Percentiles rank a stretch among this genome's conserved stretches.
phyloP scores from a whole-genome alignment of 2,888 invertebrate genomes.

The Chelonus formosanus region DNA sequence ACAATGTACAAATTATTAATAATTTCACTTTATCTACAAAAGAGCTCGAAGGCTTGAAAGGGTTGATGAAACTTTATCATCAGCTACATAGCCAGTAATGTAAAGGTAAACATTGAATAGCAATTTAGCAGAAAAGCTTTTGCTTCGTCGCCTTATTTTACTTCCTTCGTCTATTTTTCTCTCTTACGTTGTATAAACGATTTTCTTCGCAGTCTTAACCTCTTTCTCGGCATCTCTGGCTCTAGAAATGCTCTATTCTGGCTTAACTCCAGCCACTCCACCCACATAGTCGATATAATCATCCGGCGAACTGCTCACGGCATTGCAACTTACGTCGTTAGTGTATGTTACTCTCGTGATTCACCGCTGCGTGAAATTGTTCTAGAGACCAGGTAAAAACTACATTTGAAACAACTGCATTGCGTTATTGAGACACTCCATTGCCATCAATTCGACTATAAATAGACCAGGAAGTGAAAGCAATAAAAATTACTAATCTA shows the following conservation, averaged over 20 bases:
- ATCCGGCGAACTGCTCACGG: conserved; percentile 41
- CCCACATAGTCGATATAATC: conserved; percentile 61
- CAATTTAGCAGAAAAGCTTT: conserved; percentile 22
- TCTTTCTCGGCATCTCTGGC: conserved; percentile 22
- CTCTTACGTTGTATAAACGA: too few species aligned
- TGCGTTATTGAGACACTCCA: too few species aligned
- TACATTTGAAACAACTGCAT: conserved; percentile 4
- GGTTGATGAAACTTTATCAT: too few species aligned
- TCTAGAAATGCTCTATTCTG: conserved; percentile 42
- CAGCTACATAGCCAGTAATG: too few species aligned
- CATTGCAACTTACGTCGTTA: conserved; percentile 18
- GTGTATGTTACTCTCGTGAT: conserved; percentile 7
- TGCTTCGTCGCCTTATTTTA: conserved; percentile 27
- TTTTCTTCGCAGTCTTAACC: conserved; percentile 13
- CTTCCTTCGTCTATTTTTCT: too few species aligned
- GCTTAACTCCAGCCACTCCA: conserved; percentile 57
- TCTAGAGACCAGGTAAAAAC: conserved; percentile 3
- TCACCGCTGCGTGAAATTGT: conserved; percentile 16
- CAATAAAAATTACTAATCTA: too few species aligned
- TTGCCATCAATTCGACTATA: too few species aligned
- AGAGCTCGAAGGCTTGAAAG: background rate
- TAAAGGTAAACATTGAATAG: conserved; percentile 2
- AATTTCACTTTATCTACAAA: conserved; percentile 1
- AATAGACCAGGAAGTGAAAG: too few species aligned
- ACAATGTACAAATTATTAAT: background rate